A percentile compares a stretch with the other conserved stretches of the same genome.
Conservation (phyloP, 2,797 vertebrate genomes). For the Perodicticus potto region DNA sequence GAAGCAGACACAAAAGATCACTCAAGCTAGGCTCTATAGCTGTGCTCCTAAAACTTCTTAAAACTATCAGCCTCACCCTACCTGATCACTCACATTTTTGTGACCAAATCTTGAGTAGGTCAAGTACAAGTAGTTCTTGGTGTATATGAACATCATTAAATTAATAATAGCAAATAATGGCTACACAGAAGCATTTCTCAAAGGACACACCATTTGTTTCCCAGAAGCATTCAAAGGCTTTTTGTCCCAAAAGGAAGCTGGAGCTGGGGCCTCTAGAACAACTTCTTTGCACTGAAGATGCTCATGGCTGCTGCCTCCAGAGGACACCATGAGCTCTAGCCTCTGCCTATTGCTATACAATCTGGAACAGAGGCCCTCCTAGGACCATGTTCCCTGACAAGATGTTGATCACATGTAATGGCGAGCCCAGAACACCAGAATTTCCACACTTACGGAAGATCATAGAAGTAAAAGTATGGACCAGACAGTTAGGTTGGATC, state of each 20-base stretch:
- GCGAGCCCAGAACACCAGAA: neutral
- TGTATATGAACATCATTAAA: slow-evolving; percentile 42
- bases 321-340: neutral
- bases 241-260: neutral
- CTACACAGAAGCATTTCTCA: slow-evolving; percentile 30
- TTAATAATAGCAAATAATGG: slow-evolving; percentile 19
- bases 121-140: slow-evolving; percentile 23
- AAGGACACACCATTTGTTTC: slow-evolving; percentile 19
- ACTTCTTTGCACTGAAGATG: neutral
- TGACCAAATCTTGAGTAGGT: neutral
- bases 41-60: neutral
- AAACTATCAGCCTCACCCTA: neutral
- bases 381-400: neutral
- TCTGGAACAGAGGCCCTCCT: neutral
- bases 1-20: neutral
- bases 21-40: neutral
- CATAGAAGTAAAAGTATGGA: neutral
- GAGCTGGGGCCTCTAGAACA: neutral
- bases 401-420: neutral
- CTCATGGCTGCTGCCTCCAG: slow-evolving; percentile 2
- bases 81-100: neutral
- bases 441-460: neutral
- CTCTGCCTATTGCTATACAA: neutral
- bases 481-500: neutral
- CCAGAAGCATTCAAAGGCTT: neutral